A percentile compares a stretch with the other conserved stretches of the same genome.
Evolutionary conservation across 1,140 invertebrate genomes (phyloP).

Genomic region (Capitella teleta): DNA sequence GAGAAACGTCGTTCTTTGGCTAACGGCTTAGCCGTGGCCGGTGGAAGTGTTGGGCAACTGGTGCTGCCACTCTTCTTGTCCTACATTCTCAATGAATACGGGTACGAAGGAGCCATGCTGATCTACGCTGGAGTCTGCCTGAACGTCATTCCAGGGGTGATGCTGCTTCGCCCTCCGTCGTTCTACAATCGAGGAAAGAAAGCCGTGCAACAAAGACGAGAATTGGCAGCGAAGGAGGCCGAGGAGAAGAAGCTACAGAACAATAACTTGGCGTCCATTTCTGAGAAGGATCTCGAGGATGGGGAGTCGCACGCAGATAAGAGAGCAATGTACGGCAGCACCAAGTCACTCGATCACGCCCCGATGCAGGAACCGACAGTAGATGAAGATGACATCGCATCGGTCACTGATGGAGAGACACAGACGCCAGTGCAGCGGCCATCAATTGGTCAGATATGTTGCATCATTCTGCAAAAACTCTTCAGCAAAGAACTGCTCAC

Average conservation of each 20-base stretch:
- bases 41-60: slow-evolving; percentile 71
- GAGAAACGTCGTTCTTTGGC: slow-evolving; percentile 65
- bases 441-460: not conserved
- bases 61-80: slow-evolving; percentile 51
- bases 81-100: slow-evolving; percentile 49
- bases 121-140: slow-evolving; percentile 6
- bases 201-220: not conserved
- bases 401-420: too few species aligned
- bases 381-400: too few species aligned
- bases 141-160: not conserved
- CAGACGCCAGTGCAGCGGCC: too few species aligned
- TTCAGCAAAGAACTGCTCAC: not conserved
- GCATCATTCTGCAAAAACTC: not conserved
- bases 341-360: not conserved
- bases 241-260: not conserved
- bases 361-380: too few species aligned
- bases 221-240: not conserved
- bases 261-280: not conserved
- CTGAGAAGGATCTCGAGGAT: not conserved
- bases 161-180: not conserved
- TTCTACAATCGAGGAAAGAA: slow-evolving; percentile 3
- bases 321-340: not conserved
- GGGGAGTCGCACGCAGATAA: not conserved
- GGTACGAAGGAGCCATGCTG: slow-evolving; percentile 2
- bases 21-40: slow-evolving; percentile 79